A percentile compares a stretch with the other conserved stretches of the same genome.
phyloP scores from a whole-genome alignment of 1,140 invertebrate genomes.

The Micrasema minimum region DNA sequence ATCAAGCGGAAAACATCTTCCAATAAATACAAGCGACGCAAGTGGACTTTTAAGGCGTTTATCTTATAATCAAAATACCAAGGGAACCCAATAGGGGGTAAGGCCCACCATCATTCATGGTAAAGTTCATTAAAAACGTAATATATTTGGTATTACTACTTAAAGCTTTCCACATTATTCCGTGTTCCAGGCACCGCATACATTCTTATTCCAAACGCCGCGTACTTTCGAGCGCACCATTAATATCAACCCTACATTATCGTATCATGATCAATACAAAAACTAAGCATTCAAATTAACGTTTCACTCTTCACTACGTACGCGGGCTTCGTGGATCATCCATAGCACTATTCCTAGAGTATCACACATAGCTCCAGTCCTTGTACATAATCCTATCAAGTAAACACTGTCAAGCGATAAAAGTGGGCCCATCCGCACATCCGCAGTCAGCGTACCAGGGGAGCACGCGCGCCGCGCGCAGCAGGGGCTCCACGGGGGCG shows the following conservation, averaged over 20 bases:
- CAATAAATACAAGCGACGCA: slow-evolving; percentile 7
- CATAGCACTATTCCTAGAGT: neutral
- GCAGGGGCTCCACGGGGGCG: slow-evolving; percentile 26
- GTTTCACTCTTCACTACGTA: slow-evolving; percentile 1
- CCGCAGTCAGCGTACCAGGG: slow-evolving; percentile 20
- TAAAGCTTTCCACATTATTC: slow-evolving; percentile 42
- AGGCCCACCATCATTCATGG: neutral
- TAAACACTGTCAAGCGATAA: slow-evolving; percentile 26
- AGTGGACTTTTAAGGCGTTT: no score
- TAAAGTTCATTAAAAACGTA: slow-evolving; percentile 26
- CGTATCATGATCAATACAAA: slow-evolving; percentile 29
- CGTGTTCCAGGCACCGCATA: neutral
- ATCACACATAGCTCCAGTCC: neutral
- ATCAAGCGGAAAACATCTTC: neutral
- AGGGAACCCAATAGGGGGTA: neutral
- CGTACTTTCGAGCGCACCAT: neutral
- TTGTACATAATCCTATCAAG: neutral
- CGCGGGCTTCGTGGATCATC: no score
- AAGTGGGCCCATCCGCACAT: slow-evolving; percentile 1
- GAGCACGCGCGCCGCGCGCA: neutral
- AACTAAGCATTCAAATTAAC: slow-evolving; percentile 31
- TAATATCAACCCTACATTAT: slow-evolving; percentile 30
- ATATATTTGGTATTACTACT: slow-evolving; percentile 46
- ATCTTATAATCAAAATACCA: no score
- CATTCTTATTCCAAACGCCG: no score